Conservation (phyloP, 2,113 vertebrate species). For the Meriones unguiculatus region DNA sequence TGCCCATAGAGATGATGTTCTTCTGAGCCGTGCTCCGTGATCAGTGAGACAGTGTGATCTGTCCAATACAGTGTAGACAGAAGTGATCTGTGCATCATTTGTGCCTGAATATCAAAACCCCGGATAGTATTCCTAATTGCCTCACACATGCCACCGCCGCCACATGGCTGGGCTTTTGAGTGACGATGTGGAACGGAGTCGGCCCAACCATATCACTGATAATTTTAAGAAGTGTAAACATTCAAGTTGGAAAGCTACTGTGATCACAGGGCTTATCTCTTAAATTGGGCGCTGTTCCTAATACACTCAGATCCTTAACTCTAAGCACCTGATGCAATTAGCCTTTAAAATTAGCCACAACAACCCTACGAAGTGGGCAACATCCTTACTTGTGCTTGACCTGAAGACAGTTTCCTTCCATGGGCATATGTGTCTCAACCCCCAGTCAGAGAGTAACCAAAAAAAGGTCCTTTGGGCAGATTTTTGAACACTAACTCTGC, state of each 20-base stretch:
- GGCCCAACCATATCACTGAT: too few relatives aligned
- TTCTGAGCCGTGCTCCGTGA: background rate
- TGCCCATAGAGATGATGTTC: background rate
- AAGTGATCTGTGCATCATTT: background rate
- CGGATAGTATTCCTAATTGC: background rate
- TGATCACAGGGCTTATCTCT: background rate
- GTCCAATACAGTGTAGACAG: background rate
- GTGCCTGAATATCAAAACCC: background rate
- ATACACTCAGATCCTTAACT: background rate
- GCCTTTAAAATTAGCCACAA: conserved; percentile 10
- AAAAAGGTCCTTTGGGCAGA: background rate
- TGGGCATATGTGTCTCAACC: background rate
- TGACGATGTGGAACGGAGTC: background rate
- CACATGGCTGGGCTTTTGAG: background rate
- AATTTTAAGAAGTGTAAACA: background rate
- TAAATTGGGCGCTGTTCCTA: conserved; percentile 2
- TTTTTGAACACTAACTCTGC: background rate
- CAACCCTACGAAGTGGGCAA: background rate
- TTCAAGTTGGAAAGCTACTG: background rate
- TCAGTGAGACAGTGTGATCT: background rate
- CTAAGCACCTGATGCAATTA: background rate
- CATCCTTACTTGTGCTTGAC: background rate
- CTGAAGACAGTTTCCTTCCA: background rate
- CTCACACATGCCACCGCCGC: background rate
- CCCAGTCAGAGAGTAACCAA: background rate